These are phyloP conservation scores for Tetranychus cinnabarinus DNA, from an alignment of 1,140 invertebrate genomes.

Conservation along the genomic window DNA sequence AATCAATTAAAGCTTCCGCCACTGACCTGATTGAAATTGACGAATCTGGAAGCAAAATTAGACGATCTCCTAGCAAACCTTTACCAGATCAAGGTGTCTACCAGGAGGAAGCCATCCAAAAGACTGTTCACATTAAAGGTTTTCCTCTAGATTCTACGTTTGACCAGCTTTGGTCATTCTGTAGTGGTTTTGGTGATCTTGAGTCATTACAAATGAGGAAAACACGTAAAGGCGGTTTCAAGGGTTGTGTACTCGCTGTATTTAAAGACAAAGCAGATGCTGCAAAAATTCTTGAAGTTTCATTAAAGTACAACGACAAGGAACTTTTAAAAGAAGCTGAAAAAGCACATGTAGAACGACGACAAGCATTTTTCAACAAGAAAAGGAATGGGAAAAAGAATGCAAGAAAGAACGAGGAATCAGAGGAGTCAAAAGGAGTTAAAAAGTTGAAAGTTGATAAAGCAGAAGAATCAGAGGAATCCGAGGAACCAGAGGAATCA, in stretches of 20 bases:
- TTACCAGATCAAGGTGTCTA: conserved; percentile 60
- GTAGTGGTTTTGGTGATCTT: conserved; percentile 39
- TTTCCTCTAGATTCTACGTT: conserved; percentile 45
- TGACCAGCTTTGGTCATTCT: conserved; percentile 45
- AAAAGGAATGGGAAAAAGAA: neutral
- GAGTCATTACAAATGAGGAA: conserved; percentile 42
- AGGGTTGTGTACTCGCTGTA: neutral
- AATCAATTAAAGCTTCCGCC: conserved; percentile 47
- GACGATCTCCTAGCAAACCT: conserved; percentile 45
- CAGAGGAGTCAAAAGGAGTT: neutral
- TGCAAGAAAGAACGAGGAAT: neutral
- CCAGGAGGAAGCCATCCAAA: conserved; percentile 42
- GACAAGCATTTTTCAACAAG: neutral
- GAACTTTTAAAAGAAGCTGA: neutral
- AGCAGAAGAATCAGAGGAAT: too few species aligned
- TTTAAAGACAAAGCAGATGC: neutral
- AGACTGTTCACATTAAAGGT: conserved; percentile 69
- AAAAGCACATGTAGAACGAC: neutral
- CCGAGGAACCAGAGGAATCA: too few species aligned
- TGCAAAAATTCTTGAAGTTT: neutral
- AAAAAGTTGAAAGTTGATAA: too few species aligned
- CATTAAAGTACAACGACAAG: neutral
- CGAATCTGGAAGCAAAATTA: conserved; percentile 55
- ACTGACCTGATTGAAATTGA: conserved; percentile 47
- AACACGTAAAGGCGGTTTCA: neutral